Base-by-base conservation (phyloP, 2,797 vertebrate genomes). In the Enteromius paludinosus region DNA sequence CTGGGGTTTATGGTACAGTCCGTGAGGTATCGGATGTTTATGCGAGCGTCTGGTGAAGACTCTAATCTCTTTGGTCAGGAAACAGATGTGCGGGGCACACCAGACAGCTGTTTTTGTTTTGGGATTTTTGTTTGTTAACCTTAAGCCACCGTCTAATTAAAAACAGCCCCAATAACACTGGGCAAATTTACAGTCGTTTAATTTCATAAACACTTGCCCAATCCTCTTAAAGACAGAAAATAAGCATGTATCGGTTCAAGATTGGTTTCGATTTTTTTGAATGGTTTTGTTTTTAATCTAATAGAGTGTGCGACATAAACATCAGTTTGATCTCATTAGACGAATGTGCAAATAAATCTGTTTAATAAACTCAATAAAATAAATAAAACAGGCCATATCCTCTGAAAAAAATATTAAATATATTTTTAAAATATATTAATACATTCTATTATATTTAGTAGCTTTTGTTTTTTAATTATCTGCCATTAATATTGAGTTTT, bases 101-200 rank as follows among this genome's bases (percentile, higher is more conserved):
- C 88, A 90, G 76, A 87, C 87, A 90, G 91, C 92, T 94, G 92
- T 94, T 93, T 91, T 92, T 84, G 78, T 86, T 89, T 84, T 90
- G 81, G 90, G 79, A 91, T 93, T 92, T 89, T 91, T 93, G 91
- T 79, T 76, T 83, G 77, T 84, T 68, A 88, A 68, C 69, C 33
- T 66, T 66, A 71, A 74, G 56, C 83, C 59, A n/a, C 38, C 78
- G 14, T 72, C 62, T 87, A 78, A 83, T 81, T 82, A 86, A 82
- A 87, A 82, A 79, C 20, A 75, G 28, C 30, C 69, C 35, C 49
- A 68, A 79, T 54, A 66, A 68, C 33, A n/a, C 54, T 33, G 56
- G 20, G 61, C 28, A 75, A 70, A 72, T 65, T 65, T 33, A 56
- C 20, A 11, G 35, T 68, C 0, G 5, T 64, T 41, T 73, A 43